These are phyloP conservation scores for Anthrax anthrax DNA, from an alignment of 2,888 invertebrate genomes.

Conservation along the genomic window DNA sequence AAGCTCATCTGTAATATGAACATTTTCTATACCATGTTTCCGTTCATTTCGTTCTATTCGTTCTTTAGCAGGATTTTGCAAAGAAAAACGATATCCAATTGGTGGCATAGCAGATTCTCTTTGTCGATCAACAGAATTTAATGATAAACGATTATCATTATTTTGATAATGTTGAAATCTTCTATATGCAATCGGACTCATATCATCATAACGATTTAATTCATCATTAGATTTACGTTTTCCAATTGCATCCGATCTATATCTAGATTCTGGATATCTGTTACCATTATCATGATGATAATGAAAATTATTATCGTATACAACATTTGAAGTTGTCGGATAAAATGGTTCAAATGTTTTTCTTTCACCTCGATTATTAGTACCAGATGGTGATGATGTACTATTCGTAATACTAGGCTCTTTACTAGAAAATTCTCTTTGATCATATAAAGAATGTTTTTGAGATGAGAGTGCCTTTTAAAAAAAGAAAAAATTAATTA, in stretches of 20 bases:
- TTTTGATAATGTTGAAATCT: neutral
- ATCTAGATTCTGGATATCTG: neutral
- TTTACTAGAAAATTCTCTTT: neutral
- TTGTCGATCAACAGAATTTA: neutral
- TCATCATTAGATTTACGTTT: neutral
- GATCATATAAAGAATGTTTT: neutral
- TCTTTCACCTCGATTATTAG: neutral
- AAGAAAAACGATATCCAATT: neutral
- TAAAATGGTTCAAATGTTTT: neutral
- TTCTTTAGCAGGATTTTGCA: neutral
- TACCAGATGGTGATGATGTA: neutral
- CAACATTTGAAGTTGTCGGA: neutral
- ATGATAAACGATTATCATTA: neutral
- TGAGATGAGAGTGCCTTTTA: neutral
- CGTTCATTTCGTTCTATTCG: neutral
- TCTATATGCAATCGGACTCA: neutral
- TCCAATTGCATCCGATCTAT: neutral
- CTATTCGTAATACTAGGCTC: neutral
- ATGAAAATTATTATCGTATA: neutral
- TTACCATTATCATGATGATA: neutral
- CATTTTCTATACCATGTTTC: neutral
- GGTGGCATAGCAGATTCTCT: neutral
- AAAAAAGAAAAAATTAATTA: neutral
- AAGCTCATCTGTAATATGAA: constrained; percentile 33
- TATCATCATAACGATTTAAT: neutral